phyloP scores from a whole-genome alignment of 1,140 invertebrate genomes.

The Subanguina moxae region DNA sequence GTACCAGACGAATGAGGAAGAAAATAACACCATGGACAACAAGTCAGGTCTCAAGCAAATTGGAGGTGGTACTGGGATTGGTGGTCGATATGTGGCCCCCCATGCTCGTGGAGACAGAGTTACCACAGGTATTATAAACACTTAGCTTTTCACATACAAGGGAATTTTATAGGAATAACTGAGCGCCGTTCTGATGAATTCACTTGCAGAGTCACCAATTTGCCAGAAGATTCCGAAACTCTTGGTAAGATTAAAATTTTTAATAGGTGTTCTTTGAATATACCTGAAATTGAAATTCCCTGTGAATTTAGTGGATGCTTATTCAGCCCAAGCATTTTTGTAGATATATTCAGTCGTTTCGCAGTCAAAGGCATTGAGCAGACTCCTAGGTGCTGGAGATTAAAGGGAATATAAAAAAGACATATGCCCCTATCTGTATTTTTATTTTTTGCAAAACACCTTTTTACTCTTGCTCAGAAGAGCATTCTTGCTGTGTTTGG shows the following conservation, averaged over 20 bases:
- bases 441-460: no score
- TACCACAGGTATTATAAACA: constrained; percentile 3
- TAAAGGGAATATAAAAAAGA: no score
- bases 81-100: constrained; percentile 45
- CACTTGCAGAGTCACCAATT: constrained; percentile 91
- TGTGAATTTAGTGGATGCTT: no score
- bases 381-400: no score
- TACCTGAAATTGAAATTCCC: no score
- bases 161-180: constrained; percentile 4
- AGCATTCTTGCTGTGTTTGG: no score
- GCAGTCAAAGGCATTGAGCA: no score
- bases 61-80: background rate
- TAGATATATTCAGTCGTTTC: no score
- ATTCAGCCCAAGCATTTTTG: no score
- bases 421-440: no score
- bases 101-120: constrained; percentile 33
- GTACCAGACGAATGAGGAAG: constrained; percentile 44
- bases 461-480: no score
- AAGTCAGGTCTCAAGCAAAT: background rate
- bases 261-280: no score
- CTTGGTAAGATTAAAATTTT: background rate
- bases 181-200: constrained; percentile 66
- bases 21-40: constrained; percentile 24
- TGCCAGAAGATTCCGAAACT: constrained; percentile 80
- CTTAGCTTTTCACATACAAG: background rate